Evolutionary conservation across 2,113 vertebrate species (phyloP), one percentile per base, ranked within the genome.

Genomic region (Pachypanchax playfairii): DNA sequence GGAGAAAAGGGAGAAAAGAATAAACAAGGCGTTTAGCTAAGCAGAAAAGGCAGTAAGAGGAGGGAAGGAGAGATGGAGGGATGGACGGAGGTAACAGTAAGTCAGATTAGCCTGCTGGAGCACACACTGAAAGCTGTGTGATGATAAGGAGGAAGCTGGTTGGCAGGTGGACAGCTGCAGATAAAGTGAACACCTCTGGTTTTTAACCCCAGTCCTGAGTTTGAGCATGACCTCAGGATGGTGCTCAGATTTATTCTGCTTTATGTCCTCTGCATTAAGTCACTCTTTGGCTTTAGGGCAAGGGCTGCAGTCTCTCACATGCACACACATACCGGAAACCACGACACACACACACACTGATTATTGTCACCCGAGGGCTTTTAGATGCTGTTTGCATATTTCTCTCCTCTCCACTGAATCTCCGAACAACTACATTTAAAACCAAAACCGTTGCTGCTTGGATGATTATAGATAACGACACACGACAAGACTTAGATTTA

Each of bases 21-120:
- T 84, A 77, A 90, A 89, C 68, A 83, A 85, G 78, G 64, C 58
- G 49, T 85, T 85, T 80, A 72, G 77, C 65, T 78, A 50, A 72
- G 73, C 71, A 79, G 77, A 75, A 61, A 72, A 54, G 56, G 35
- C 57, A 75, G 54, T 20, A 28, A 4, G 35, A 13, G 18, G 46
- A 26, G 14, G 26, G 64, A 68, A 47, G 8, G 7, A 63, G 39
- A 61, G 53, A 41, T 14, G 65, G 28, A 51, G 54, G 36, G 59
- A 48, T 68, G 70, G 63, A 78, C 59, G 42, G 44, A 73, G 56
- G 54, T 60, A 58, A 61, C 14, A 61, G 57, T 53, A 59, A 47
- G 51, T 56, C 42, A 69, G 73, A 88, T 87, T n/a, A 82, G 82
- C 73, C 62, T 71, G 70, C 67, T 46, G 58, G 70, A 79, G 65